Evolutionary conservation across 1,140 invertebrate species (phyloP), one percentile per base, ranked within the genome.

Genomic region (Diorhabda elongata): DNA sequence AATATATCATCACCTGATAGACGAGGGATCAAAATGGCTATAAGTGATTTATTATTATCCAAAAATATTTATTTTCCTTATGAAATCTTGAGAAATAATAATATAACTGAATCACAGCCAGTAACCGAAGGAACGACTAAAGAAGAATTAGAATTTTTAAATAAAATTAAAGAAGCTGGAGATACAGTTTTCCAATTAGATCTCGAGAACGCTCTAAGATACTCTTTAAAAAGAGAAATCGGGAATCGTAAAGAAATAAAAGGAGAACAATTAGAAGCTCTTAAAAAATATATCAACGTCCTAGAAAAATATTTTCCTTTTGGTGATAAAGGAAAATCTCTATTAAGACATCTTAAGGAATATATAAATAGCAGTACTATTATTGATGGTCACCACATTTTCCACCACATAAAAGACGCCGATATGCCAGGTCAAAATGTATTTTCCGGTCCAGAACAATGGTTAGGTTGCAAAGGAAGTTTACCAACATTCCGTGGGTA

Each of bases 391-490:
- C 81, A 82, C 74, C 83, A 89, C 52, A 84, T 91, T 56, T 81
- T 79, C 68, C 76, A 84, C 42, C 70, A 86, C 26, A 80, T 90
- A 2, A 83, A 80, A 62, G 78, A 79, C 2, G 82, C 86, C 6
- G 87, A 90, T 76, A 75, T 73, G 4, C 76, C 80, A 65, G 79
- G 85, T 75, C 77, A 79, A 3, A 83, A 85, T 3, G 84, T 89
- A n/a, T 88, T 87, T 76, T 83, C 83, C 2, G 83, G 85, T 7
- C 79, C 86, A 8, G 80, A 87, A 73, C 83, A 85, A 43, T 98
- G 93, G 91, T 84, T 92, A 61, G 91, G 89, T 7, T 99, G 98
- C 80, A 84, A 86, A 75, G 94, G 95, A 5, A 95, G 92, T 77
- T 81, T 84, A 58, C 80, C 88, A 2, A 82, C 85, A 47, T 87